Conservation (phyloP, 2,113 vertebrate species). For the Grallaria varia region DNA sequence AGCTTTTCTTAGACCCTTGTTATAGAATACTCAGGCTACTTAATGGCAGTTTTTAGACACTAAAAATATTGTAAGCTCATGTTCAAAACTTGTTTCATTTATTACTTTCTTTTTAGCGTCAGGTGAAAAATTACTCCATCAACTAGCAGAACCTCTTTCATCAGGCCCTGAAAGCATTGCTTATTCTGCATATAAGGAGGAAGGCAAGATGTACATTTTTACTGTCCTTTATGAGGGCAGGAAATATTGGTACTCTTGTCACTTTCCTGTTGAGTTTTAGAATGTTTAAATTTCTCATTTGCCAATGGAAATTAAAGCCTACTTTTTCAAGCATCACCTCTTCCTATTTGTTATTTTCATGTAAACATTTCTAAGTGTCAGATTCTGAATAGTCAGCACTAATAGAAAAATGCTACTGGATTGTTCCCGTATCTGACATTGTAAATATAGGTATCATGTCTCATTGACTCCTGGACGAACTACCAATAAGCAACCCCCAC, state of each 20-base stretch:
- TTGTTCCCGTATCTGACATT: neutral
- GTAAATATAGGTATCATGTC: neutral
- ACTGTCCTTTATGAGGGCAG: neutral
- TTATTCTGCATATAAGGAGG: neutral
- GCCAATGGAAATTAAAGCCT: neutral
- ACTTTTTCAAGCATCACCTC: neutral
- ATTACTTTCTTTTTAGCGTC: neutral
- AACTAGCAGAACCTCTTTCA: neutral
- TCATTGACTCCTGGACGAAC: neutral
- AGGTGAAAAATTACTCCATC: neutral
- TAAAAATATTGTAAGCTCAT: neutral
- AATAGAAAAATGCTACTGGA: neutral
- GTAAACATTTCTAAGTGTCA: neutral
- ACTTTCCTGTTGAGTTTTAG: neutral
- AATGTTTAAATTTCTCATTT: slow-evolving; percentile 8
- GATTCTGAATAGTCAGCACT: neutral
- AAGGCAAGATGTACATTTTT: neutral
- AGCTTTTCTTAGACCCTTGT: neutral
- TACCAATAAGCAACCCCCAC: neutral
- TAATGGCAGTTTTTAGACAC: neutral
- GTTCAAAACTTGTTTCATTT: neutral
- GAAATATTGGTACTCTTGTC: neutral
- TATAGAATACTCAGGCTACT: neutral
- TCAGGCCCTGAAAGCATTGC: neutral
- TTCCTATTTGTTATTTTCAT: neutral